Conservation (phyloP, 1,140 invertebrate genomes). For the Aphidius gifuensis region DNA sequence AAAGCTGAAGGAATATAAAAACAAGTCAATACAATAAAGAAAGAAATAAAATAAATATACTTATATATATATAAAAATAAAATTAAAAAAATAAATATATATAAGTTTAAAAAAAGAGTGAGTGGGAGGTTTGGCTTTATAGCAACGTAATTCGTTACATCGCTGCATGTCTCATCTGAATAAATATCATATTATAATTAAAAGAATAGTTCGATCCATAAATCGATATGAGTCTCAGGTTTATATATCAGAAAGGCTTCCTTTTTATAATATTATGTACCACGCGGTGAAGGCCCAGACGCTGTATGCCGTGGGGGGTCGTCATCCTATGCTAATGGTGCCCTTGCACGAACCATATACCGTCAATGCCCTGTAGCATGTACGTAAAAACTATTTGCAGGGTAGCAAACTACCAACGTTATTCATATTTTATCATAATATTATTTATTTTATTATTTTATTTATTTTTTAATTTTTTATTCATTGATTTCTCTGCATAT, state of each 20-base stretch:
- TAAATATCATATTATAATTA: slow-evolving; percentile 58
- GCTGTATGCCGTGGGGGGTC: slow-evolving; percentile 48
- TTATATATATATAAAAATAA: slow-evolving; percentile 8
- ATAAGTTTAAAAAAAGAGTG: background rate
- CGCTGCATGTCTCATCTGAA: slow-evolving; percentile 44
- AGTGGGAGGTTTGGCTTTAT: slow-evolving; percentile 36
- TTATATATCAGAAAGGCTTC: slow-evolving; percentile 49
- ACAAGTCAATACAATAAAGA: background rate
- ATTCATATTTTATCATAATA: slow-evolving; percentile 9
- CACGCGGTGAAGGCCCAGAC: slow-evolving; percentile 28
- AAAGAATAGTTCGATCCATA: slow-evolving; percentile 53
- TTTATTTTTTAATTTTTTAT: too few relatives aligned
- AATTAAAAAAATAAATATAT: too few relatives aligned
- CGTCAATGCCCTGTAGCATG: background rate
- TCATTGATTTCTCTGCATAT: too few relatives aligned
- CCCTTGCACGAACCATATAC: slow-evolving; percentile 46
- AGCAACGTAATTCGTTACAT: slow-evolving; percentile 49
- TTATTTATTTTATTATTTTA: too few relatives aligned
- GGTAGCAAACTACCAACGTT: slow-evolving; percentile 18
- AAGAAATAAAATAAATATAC: slow-evolving; percentile 8
- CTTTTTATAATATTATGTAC: slow-evolving; percentile 40
- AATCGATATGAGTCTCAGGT: slow-evolving; percentile 48
- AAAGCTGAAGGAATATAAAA: background rate
- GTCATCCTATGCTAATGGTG: slow-evolving; percentile 51
- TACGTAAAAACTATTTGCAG: background rate